Base-by-base conservation (phyloP, 2,113 vertebrate species). In the Trematomus loennbergii region DNA sequence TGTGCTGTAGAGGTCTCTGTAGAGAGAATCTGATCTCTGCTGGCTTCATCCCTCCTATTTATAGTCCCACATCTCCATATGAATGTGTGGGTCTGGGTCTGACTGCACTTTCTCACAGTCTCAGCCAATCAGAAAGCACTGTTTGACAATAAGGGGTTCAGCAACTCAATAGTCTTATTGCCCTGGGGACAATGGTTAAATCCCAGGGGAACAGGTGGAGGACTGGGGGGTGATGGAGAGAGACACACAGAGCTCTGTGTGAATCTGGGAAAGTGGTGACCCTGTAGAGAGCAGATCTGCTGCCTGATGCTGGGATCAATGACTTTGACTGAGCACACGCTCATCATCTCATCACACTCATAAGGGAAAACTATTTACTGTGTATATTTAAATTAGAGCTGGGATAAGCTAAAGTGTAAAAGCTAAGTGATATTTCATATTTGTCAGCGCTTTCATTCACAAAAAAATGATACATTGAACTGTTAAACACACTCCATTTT, bases 101-200 rank as follows among this genome's bases (percentile, higher is more conserved):
- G 25, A 25, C 25, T 25, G 84, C 75, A 62, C 71, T 78, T 93
- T 94, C 93, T 89, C 94, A 95, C 91, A 91, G 48, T 25, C 25
- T 94, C 18, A 25, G 2, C 25, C 25, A 25, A 25, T 25, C 25
- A 25, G 2, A 25, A 2, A 25, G 25, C 25, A 25, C 25, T 25
- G 25, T 25, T 25, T 25, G 25, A 25, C 25, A 25, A 25, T 25
- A 25, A 25, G 25, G 25, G 2, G 25, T 25, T 2, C 25, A 25
- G 25, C 25, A 2, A 25, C 25, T 25, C 25, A 25, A 25, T 25
- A 25, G 25, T 25, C 25, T 25, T 25, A 2, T 25, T 25, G 25
- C 25, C 25, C 25, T 0, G 2, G 25, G 25, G 25, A 25, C 25
- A 87, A 62, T 82, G 25, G 77, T 75, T 54, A 71, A 60, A 18